Percentiles rank a stretch among this genome's conserved stretches.
Conservation (phyloP, 2,797 vertebrate species). For the Sebastes cheni region DNA sequence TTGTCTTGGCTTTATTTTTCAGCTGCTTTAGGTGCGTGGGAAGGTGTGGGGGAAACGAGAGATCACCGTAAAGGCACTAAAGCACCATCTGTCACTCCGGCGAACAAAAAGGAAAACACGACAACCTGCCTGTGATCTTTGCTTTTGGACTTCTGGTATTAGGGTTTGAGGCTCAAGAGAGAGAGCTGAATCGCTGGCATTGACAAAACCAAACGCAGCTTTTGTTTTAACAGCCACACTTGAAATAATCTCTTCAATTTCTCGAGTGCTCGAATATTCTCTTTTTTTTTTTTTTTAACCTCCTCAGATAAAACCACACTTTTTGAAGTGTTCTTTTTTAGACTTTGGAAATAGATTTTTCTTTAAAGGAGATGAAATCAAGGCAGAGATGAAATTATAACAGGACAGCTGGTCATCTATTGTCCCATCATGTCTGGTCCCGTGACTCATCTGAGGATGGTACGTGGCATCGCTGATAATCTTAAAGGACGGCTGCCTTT, state of each 20-base stretch:
- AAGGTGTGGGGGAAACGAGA: slow-evolving; percentile 14
- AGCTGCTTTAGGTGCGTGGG: slow-evolving; percentile 33
- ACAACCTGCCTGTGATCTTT: slow-evolving; percentile 54
- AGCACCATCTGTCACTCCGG: slow-evolving; percentile 59
- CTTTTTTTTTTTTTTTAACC: slow-evolving; percentile 15
- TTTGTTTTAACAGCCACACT: slow-evolving; percentile 50
- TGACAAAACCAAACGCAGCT: slow-evolving; percentile 43
- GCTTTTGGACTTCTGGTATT: slow-evolving; percentile 45
- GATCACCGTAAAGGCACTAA: slow-evolving; percentile 50
- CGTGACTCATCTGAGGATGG: slow-evolving; percentile 37
- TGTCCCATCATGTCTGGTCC: slow-evolving; percentile 40
- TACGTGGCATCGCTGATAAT: slow-evolving; percentile 64
- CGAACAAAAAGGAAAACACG: slow-evolving; percentile 45
- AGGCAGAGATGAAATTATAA: slow-evolving; percentile 27
- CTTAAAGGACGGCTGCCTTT: slow-evolving; percentile 65
- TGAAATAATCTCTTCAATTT: slow-evolving; percentile 42
- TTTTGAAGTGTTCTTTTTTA: slow-evolving; percentile 32
- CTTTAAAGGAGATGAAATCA: slow-evolving; percentile 34
- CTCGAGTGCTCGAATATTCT: slow-evolving; percentile 22
- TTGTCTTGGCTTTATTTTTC: slow-evolving; percentile 43
- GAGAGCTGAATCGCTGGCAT: slow-evolving; percentile 8
- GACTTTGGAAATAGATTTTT: slow-evolving; percentile 31
- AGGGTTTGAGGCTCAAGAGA: slow-evolving; percentile 44
- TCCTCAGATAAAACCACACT: slow-evolving; percentile 24
- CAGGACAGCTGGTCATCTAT: slow-evolving; percentile 44